phyloP scores from a whole-genome alignment of 2,888 invertebrate genomes.

The Dasysyrphus albostriatus region DNA sequence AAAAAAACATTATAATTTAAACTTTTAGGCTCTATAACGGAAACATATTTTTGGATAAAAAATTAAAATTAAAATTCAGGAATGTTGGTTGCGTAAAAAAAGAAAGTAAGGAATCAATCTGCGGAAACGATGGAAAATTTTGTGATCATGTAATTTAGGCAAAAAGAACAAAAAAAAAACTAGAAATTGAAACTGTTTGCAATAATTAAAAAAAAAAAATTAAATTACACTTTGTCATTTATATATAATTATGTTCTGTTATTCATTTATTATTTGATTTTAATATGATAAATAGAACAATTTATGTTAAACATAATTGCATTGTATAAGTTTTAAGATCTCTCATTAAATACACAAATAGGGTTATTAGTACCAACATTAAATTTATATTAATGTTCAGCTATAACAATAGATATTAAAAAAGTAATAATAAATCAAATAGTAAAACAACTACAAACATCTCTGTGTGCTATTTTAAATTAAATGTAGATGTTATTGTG shows the following conservation, averaged over 20 bases:
- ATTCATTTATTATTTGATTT: constrained; percentile 51
- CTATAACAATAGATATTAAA: constrained; percentile 61
- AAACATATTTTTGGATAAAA: constrained; percentile 75
- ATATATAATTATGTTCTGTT: constrained; percentile 40
- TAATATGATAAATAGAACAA: constrained; percentile 60
- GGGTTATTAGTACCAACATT: constrained; percentile 74
- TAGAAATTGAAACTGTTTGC: constrained; percentile 60
- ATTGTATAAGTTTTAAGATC: constrained; percentile 63
- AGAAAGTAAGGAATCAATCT: constrained; percentile 60
- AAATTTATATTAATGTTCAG: constrained; percentile 76
- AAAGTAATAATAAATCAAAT: constrained; percentile 67
- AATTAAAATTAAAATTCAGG: constrained; percentile 63
- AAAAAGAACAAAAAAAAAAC: constrained; percentile 58
- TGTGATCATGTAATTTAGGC: constrained; percentile 76
- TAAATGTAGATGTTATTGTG: constrained; percentile 77
- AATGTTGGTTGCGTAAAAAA: constrained; percentile 63
- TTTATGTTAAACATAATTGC: constrained; percentile 73
- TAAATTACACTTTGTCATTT: constrained; percentile 33
- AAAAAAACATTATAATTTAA: constrained; percentile 56
- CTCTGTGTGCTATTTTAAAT: constrained; percentile 81
- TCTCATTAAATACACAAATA: constrained; percentile 76
- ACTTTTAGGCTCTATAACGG: constrained; percentile 67
- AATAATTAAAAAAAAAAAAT: constrained; percentile 55
- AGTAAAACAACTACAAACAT: constrained; percentile 78
- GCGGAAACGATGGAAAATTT: constrained; percentile 74